Evolutionary conservation across 2,113 vertebrate species (phyloP).

Genomic region (Maccullochella peelii): DNA sequence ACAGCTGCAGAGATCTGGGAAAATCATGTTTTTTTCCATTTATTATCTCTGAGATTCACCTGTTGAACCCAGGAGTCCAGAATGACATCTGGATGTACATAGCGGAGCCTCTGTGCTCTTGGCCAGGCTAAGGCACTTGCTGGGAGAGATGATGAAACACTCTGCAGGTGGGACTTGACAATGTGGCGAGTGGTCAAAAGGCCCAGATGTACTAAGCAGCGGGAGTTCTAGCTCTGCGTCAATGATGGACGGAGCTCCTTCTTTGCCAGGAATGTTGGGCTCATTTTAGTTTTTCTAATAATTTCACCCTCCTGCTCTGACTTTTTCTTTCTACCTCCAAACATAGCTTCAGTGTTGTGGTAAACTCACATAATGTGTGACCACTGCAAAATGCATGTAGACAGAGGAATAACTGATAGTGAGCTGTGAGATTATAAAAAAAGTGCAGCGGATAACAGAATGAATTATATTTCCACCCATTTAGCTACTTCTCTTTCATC

Average conservation of each 20-base stretch:
- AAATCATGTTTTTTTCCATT: constrained; percentile 26
- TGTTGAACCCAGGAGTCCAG: constrained; percentile 71
- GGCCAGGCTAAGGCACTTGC: constrained; percentile 67
- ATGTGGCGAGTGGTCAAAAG: constrained; percentile 79
- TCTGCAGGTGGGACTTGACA: constrained; percentile 76
- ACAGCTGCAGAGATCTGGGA: constrained; percentile 24
- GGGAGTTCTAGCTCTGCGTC: constrained; percentile 62
- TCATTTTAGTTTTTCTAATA: constrained; percentile 60
- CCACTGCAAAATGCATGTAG: neutral
- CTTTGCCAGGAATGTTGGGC: constrained; percentile 73
- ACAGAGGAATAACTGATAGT: neutral
- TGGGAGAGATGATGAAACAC: constrained; percentile 80
- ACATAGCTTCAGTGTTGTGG: neutral
- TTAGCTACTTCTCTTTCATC: constrained; percentile 56
- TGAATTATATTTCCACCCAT: constrained; percentile 19
- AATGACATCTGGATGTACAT: constrained; percentile 77
- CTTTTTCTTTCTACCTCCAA: constrained; percentile 5
- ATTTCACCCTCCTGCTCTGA: constrained; percentile 25
- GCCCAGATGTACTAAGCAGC: constrained; percentile 76
- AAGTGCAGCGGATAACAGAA: neutral
- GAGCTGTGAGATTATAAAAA: constrained; percentile 1
- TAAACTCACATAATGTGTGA: constrained; percentile 1
- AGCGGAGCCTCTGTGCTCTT: constrained; percentile 63
- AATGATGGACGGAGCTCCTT: constrained; percentile 70
- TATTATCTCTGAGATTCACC: constrained; percentile 68